Percentiles rank a stretch among this genome's conserved stretches.
Conservation (phyloP, 2,888 invertebrate species). For the Lepidonotus clava region DNA sequence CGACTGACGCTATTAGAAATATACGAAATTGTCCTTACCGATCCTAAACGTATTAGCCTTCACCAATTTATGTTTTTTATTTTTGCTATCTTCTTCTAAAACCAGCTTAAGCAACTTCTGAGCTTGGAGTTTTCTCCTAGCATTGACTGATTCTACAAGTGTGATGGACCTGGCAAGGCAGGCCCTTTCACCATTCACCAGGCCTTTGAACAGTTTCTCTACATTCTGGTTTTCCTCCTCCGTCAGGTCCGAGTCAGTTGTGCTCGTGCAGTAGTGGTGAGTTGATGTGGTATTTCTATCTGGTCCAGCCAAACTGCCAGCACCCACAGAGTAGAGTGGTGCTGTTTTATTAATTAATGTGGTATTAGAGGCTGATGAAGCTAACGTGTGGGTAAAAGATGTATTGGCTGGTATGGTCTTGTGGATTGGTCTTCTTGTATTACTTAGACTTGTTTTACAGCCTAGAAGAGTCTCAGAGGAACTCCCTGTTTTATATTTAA, state of each 20-base stretch:
- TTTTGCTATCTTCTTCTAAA: conserved; percentile 71
- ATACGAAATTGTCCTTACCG: too few relatives aligned
- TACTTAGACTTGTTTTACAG: too few relatives aligned
- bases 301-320: too few relatives aligned
- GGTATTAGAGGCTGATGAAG: too few relatives aligned
- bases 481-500: too few relatives aligned
- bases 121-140: conserved; percentile 79
- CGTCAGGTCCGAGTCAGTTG: not conserved
- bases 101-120: conserved; percentile 78
- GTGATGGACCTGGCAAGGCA: conserved; percentile 82
- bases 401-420: too few relatives aligned
- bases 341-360: too few relatives aligned
- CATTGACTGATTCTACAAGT: conserved; percentile 81
- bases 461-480: too few relatives aligned
- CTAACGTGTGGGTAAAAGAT: too few relatives aligned
- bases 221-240: conserved; percentile 65
- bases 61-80: conserved; percentile 61
- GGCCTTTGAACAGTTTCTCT: conserved; percentile 68
- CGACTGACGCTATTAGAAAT: too few relatives aligned
- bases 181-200: conserved; percentile 76
- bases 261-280: not conserved
- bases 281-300: not conserved
- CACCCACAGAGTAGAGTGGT: too few relatives aligned
- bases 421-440: too few relatives aligned
- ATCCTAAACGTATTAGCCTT: conserved; percentile 75